These are phyloP conservation scores for Drosophila eohydei DNA, from an alignment of 2,888 invertebrate species.

Conservation along the genomic window DNA sequence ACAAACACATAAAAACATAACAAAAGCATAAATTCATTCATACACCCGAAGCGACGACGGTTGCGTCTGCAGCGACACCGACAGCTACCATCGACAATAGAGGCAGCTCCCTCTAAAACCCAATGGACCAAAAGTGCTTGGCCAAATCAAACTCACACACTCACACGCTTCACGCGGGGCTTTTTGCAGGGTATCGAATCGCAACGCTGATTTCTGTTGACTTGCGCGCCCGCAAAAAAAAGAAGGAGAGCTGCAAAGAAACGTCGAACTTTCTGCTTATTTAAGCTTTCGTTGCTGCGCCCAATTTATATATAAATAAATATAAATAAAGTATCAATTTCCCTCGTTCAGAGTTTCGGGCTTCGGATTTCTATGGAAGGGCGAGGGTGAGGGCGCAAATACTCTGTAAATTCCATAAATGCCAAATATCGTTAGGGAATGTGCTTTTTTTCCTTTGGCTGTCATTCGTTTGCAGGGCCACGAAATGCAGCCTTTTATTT, in stretches of 20 bases:
- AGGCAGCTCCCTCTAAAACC: conserved; percentile 13
- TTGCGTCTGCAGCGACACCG: conserved; percentile 37
- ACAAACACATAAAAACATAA: conserved; percentile 59
- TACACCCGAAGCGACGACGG: conserved; percentile 36
- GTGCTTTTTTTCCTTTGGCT: conserved; percentile 23
- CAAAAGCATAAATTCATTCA: conserved; percentile 77
- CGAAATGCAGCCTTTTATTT: conserved; percentile 45
- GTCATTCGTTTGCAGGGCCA: conserved; percentile 18
- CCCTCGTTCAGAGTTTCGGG: conserved; percentile 21
- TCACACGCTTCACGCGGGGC: conserved; percentile 20
- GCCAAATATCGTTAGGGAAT: conserved; percentile 30
- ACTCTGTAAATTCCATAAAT: conserved; percentile 61
- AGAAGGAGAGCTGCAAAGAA: conserved; percentile 4
- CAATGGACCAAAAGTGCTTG: conserved; percentile 53
- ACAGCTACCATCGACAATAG: conserved; percentile 35
- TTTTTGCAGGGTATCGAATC: conserved; percentile 9
- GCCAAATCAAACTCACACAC: conserved; percentile 25
- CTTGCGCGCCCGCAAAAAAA: conserved; percentile 45
- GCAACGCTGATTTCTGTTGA: conserved; percentile 51
- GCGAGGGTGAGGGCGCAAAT: conserved; percentile 34
- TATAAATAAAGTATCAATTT: conserved; percentile 71
- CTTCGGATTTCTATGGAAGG: conserved; percentile 69
- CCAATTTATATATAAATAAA: conserved; percentile 40
- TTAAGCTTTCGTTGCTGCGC: conserved; percentile 54
- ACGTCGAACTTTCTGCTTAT: conserved; percentile 43